Evolutionary conservation across 2,113 vertebrate genomes (phyloP).

Genomic region (Gymnocephalus cernua): DNA sequence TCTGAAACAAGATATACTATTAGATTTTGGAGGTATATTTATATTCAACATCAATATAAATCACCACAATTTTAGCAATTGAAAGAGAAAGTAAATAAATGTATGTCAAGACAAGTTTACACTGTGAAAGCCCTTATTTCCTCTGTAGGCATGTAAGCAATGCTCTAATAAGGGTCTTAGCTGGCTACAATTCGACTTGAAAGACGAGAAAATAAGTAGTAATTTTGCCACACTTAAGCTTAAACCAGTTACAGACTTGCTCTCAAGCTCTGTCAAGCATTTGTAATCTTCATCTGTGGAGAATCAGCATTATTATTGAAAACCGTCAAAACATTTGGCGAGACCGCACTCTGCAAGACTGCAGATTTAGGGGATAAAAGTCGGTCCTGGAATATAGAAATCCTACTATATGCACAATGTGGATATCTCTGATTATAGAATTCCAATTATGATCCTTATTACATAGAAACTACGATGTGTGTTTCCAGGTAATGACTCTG

Average conservation of each 20-base stretch:
- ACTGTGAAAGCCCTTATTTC: neutral
- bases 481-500: neutral
- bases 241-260: constrained; percentile 6
- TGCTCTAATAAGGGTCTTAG: neutral
- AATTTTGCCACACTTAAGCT: neutral
- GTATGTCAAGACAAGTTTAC: neutral
- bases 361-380: neutral
- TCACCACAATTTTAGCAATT: neutral
- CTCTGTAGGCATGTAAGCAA: neutral
- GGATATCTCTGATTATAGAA: neutral
- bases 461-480: no score
- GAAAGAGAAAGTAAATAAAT: neutral
- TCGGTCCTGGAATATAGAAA: neutral
- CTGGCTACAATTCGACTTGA: constrained; percentile 5
- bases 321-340: neutral
- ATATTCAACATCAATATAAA: neutral
- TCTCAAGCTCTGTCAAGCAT: constrained; percentile 6
- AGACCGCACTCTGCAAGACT: neutral
- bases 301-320: constrained; percentile 8
- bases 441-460: neutral
- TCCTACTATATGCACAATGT: neutral
- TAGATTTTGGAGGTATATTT: neutral
- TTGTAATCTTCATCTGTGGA: neutral
- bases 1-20: neutral
- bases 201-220: neutral